Conservation (phyloP, 1,140 invertebrate species). For the Trichonephila clavata region DNA sequence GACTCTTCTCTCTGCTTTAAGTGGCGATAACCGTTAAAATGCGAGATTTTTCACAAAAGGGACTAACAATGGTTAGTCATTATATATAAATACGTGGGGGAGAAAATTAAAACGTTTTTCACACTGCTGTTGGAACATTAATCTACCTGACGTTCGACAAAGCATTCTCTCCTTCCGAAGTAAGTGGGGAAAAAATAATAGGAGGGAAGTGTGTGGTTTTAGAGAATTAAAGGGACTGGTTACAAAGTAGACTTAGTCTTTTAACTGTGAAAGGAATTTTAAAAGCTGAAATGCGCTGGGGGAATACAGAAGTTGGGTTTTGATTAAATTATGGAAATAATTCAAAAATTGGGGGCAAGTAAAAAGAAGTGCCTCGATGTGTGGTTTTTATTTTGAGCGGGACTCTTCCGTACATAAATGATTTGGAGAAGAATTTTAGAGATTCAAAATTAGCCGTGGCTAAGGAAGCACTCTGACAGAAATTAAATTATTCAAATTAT, state of each 20-base stretch:
- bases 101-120: conserved; percentile 76
- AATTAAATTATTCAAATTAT: too few species aligned
- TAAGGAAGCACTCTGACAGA: too few species aligned
- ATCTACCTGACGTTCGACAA: conserved; percentile 60
- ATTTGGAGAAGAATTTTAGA: too few species aligned
- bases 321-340: not conserved
- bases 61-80: conserved; percentile 75
- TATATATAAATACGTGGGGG: conserved; percentile 31
- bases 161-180: conserved; percentile 10
- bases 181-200: conserved; percentile 45
- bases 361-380: not conserved
- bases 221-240: not conserved
- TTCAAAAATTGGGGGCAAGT: not conserved
- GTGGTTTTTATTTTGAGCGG: too few species aligned
- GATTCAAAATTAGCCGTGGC: too few species aligned
- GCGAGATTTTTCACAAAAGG: conserved; percentile 62
- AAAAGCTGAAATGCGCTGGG: not conserved
- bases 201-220: not conserved
- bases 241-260: conserved; percentile 14
- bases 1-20: conserved; percentile 17
- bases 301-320: not conserved
- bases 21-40: conserved; percentile 75
- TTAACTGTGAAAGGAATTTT: not conserved
- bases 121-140: conserved; percentile 51
- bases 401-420: too few species aligned